phyloP scores from a whole-genome alignment of 1,140 invertebrate species.

The Aphis craccivora region DNA sequence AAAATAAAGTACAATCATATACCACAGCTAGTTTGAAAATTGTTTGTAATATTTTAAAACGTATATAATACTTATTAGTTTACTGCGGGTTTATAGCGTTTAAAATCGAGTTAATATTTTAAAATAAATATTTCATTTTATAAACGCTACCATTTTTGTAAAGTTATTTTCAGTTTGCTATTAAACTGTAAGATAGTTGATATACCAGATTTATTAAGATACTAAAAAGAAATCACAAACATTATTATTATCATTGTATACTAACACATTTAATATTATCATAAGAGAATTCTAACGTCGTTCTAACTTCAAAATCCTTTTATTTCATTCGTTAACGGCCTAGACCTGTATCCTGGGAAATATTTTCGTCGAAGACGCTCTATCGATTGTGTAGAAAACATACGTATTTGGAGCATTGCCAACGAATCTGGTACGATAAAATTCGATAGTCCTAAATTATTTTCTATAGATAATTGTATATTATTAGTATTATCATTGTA shows the following conservation, averaged over 20 bases:
- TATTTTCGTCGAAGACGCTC: not conserved
- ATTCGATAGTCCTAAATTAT: not conserved
- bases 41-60: too few species aligned
- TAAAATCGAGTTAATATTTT: not conserved
- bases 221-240: not conserved
- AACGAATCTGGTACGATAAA: not conserved
- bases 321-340: not conserved
- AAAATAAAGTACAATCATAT: too few species aligned
- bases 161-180: not conserved
- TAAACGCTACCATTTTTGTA: not conserved
- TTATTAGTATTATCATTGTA: not conserved
- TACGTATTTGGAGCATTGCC: not conserved
- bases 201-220: not conserved
- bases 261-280: not conserved
- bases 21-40: not conserved
- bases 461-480: not conserved
- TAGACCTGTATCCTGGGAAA: not conserved
- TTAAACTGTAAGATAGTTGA: not conserved
- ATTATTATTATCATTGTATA: not conserved
- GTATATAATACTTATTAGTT: too few species aligned
- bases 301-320: not conserved
- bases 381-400: not conserved
- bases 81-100: not conserved
- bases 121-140: not conserved
- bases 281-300: too few species aligned